phyloP scores from a whole-genome alignment of 2,113 vertebrate genomes.

The Talpa occidentalis region DNA sequence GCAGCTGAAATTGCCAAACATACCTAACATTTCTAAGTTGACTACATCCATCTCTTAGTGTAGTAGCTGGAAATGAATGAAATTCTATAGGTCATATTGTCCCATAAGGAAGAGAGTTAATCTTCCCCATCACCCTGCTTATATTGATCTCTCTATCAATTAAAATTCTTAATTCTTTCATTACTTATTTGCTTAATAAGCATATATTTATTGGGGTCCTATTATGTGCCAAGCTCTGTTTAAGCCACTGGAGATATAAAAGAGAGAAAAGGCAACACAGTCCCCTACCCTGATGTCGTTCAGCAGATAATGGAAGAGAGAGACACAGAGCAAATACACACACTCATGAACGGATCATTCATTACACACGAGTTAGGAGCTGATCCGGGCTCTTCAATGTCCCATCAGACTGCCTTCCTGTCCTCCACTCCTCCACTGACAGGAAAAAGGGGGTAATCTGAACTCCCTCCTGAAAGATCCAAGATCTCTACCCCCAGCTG shows the following conservation, averaged over 20 bases:
- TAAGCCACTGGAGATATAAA: not conserved
- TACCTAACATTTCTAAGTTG: not conserved
- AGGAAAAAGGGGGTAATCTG: not conserved
- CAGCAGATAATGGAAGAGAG: not conserved
- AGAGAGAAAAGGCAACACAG: not conserved
- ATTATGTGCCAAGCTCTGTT: not conserved
- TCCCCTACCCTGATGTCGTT: not conserved
- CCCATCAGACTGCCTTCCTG: not conserved
- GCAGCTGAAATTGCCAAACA: not conserved
- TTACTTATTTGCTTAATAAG: not conserved
- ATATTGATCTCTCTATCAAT: not conserved
- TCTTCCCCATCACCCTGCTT: not conserved
- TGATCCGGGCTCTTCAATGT: not conserved
- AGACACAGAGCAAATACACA: not conserved
- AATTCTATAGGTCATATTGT: not conserved
- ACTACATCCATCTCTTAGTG: not conserved
- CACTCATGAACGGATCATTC: not conserved
- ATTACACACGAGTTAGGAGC: not conserved
- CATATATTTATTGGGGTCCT: not conserved
- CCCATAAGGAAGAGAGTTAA: not conserved
- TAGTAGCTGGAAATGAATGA: not conserved
- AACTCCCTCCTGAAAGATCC: not conserved
- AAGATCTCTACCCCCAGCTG: not conserved
- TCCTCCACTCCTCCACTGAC: not conserved
- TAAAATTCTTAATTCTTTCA: not conserved